Conservation (phyloP, 2,113 vertebrate genomes). For the Psammodynastes pulverulentus region DNA sequence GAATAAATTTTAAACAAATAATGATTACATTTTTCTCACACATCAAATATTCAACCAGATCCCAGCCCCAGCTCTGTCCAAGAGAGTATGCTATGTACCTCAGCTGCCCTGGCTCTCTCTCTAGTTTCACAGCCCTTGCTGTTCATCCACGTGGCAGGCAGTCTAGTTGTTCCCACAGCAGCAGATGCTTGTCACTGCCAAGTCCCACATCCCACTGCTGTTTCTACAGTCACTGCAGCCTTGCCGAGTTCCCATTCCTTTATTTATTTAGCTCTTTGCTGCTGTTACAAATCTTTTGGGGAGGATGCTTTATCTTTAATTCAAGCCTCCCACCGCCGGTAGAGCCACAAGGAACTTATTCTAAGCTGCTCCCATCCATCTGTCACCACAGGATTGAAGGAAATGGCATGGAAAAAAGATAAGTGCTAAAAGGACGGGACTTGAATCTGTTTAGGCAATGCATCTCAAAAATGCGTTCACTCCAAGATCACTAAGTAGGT, state of each 20-base stretch:
- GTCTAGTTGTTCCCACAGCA: conserved; percentile 22
- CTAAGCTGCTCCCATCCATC: background rate
- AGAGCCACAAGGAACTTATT: background rate
- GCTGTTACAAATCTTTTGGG: conserved; percentile 21
- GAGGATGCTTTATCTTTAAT: conserved; percentile 22
- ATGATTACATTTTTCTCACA: background rate
- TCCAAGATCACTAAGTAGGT: background rate
- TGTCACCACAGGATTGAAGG: background rate
- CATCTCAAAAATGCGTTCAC: background rate
- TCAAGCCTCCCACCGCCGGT: background rate
- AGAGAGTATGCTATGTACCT: background rate
- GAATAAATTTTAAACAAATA: background rate
- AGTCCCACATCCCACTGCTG: conserved; percentile 21
- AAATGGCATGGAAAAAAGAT: background rate
- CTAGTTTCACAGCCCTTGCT: background rate
- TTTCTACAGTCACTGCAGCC: conserved; percentile 9
- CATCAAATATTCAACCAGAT: background rate
- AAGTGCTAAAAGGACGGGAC: background rate
- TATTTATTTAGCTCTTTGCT: conserved; percentile 20
- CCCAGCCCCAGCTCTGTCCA: background rate
- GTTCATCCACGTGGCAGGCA: conserved; percentile 15
- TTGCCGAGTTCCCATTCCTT: conserved; percentile 1
- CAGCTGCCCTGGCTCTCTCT: background rate
- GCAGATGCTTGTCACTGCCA: conserved; percentile 8
- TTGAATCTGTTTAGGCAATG: background rate